A percentile compares a stretch with the other conserved stretches of the same genome.
phyloP scores from a whole-genome alignment of 2,888 invertebrate species.

The Empis livida region DNA sequence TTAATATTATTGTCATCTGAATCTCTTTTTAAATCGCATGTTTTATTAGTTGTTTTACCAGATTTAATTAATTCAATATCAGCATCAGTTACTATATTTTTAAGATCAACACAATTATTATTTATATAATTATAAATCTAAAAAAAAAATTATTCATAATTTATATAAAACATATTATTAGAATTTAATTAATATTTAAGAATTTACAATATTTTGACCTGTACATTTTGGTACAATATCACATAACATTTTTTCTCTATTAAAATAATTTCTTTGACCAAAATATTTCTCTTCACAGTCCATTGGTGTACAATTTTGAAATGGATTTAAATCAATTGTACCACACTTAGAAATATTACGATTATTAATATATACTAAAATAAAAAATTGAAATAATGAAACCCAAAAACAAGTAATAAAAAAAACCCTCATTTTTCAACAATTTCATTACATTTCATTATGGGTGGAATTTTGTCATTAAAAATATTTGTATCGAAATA shows the following conservation, averaged over 20 bases:
- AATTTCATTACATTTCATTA: background rate
- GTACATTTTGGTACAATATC: constrained; percentile 15
- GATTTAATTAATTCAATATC: too few species aligned
- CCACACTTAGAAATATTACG: constrained; percentile 17
- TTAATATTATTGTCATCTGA: too few species aligned
- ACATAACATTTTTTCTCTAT: constrained; percentile 23
- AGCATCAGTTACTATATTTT: too few species aligned
- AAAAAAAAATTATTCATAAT: too few species aligned
- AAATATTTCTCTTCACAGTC: constrained; percentile 44
- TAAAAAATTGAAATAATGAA: background rate
- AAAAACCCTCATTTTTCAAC: too few species aligned
- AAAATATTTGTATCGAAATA: constrained; percentile 10
- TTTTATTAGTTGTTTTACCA: too few species aligned
- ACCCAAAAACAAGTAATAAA: too few species aligned
- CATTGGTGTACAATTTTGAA: constrained; percentile 38
- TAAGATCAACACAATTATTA: too few species aligned
- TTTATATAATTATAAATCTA: too few species aligned
- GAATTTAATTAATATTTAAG: too few species aligned
- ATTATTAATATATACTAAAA: constrained; percentile 2
- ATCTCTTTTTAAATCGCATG: too few species aligned
- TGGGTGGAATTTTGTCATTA: background rate
- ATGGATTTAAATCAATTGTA: constrained; percentile 37
- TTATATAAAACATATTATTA: too few species aligned
- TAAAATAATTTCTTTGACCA: constrained; percentile 39
- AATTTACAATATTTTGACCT: background rate